Base-by-base conservation (phyloP, 2,888 invertebrate species). In the Congeria kusceri region DNA sequence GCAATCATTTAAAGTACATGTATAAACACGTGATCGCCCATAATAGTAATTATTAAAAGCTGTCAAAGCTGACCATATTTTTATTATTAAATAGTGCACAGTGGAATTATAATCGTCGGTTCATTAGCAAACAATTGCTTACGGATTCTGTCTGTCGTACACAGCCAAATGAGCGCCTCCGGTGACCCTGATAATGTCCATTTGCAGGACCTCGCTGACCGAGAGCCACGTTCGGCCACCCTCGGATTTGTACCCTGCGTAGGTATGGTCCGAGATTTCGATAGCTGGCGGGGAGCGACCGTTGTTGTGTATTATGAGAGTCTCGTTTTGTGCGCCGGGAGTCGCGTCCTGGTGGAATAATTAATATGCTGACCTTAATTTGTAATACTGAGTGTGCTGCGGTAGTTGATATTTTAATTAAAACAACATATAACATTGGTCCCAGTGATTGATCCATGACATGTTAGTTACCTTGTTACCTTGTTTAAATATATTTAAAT, bases 251-350 rank as follows among this genome's bases (percentile, higher is more conserved):
- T 84, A 83, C 1, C 49, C 59, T 32, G 58, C 23, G 20, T 75
- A 71, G 11, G 68, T 72, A 56, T 75, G 77, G 27, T 70, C 66
- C 18, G 65, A 49, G 27, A 84, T 67, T 53, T 84, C 80, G 46
- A 68, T 57, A 9, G 66, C 49, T 3, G 67, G 57, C 0, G 70
- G 67, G 15, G 62, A 23, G 27, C 56, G 66, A 20, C 64, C 79
- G 28, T 59, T 72, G 61, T 90, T 90, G 76, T 89, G 85, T 20
- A 90, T 76, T 27, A 88, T 85, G 15, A 90, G 80, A 7, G 90
- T 89, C 49, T 80, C 68, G 66, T 90, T 90, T 29, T 66, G 68
- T 1, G 85, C 80, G 20, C 83, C 80, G 9, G 84, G 61, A 2
- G 77, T 70, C 11, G 80, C 78, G 49, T 89, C 89, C 88, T 39